Base-by-base conservation (phyloP, 2,888 invertebrate species). In the Elysia crispata region DNA sequence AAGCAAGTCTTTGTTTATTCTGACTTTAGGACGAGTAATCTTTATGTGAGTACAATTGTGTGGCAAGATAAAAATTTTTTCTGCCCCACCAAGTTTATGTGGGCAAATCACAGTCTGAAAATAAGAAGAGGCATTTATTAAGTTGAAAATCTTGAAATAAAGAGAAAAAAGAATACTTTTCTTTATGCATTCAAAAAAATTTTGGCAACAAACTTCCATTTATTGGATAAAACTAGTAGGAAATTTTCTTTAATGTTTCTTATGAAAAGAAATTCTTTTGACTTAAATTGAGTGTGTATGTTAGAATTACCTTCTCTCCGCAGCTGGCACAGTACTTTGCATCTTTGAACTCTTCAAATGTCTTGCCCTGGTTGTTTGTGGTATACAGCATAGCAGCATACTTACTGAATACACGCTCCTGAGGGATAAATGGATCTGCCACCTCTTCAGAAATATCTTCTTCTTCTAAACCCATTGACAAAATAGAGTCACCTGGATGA, bases 311-410 rank as follows among this genome's bases (percentile, higher is more conserved):
- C 89, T 91, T 91, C 83, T 91, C 91, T 20, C 90, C 91, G 87
- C 91, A 91, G 82, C 90, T 90, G 8, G 86, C 81, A 82, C 91
- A 91, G 82, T 86, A 91, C 74, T 88, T 88, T 66, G 90, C 89
- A 75, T 89, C 91, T 81, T 90, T 90, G 79, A 91, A 89, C 81
- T 90, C 90, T 50, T 91, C 89, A 84, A 88, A 91, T 33, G 89
- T 89, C 79, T 87, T 89, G 8, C 90, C 90, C 31, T 83, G 84
- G 83, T 91, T 89, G 83, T 88, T 88, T 1, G 91, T 91, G 0
- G 90, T 89, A 82, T 90, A 91, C 79, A 91, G 77, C 91, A 91
- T 91, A 73, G 90, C 91, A 20, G 91, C 90, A 81, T 91, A 91
- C 86, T 91, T 91, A 85, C 89, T 89, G 83, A 90, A 90, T 20